These are phyloP conservation scores for Bombyx mori DNA, from an alignment of 1,140 invertebrate species.

Conservation along the genomic window ASM3026992v2 NC_085131.1:8078001-8078500, in stretches of 20 bases:
- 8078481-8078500: too few relatives aligned
- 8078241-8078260: too few relatives aligned
- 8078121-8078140: too few relatives aligned
- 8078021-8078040: conserved; percentile 36
- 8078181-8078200: too few relatives aligned
- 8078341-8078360: conserved; percentile 21
- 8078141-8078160: too few relatives aligned
- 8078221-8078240: too few relatives aligned
- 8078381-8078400: conserved; percentile 21
- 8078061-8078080: conserved; percentile 42
- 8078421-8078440: conserved; percentile 2
- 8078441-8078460: conserved; percentile 3
- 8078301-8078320: conserved; percentile 40
- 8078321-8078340: conserved; percentile 16
- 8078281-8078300: conserved; percentile 20
- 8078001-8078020: conserved; percentile 7
- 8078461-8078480: too few relatives aligned
- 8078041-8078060: conserved; percentile 30
- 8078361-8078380: conserved; percentile 30
- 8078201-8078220: too few relatives aligned
- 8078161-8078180: too few relatives aligned
- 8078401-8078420: conserved; percentile 12
- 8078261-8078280: too few relatives aligned
- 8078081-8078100: conserved; percentile 28
- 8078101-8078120: too few relatives aligned